phyloP scores from a whole-genome alignment of 2,888 invertebrate species.

The Drosophila affinis region DNA sequence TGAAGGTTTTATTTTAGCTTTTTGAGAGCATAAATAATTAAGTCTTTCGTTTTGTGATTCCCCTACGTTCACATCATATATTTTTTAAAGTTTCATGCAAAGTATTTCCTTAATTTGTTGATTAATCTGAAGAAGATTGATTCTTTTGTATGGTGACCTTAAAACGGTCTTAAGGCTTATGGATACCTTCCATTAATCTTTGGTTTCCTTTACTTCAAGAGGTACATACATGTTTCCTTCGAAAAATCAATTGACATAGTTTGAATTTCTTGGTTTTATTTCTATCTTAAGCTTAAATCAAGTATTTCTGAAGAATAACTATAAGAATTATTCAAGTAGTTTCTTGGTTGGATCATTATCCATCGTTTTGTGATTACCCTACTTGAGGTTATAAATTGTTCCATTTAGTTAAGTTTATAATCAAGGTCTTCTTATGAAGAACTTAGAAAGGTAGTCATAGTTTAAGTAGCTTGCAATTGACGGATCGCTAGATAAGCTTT shows the following conservation, averaged over 20 bases:
- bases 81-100: background rate
- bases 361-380: conserved; percentile 6
- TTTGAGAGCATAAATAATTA: background rate
- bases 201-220: no score
- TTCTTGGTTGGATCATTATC: background rate
- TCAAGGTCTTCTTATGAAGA: background rate
- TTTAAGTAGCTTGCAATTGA: background rate
- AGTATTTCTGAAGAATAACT: background rate
- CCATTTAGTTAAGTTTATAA: background rate
- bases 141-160: background rate
- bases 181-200: background rate
- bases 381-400: background rate
- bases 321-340: background rate
- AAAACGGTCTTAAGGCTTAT: background rate
- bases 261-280: no score
- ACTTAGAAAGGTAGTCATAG: background rate
- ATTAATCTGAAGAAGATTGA: background rate
- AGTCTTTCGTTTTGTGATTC: background rate
- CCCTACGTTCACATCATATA: background rate
- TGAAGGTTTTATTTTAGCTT: conserved; percentile 51
- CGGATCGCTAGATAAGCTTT: background rate
- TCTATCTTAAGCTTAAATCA: background rate
- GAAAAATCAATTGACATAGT: background rate
- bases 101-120: background rate
- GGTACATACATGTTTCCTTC: no score